These are phyloP conservation scores for Sphenopsis melanotis DNA, from an alignment of 2,797 vertebrate genomes.

Conservation along the genomic window DNA sequence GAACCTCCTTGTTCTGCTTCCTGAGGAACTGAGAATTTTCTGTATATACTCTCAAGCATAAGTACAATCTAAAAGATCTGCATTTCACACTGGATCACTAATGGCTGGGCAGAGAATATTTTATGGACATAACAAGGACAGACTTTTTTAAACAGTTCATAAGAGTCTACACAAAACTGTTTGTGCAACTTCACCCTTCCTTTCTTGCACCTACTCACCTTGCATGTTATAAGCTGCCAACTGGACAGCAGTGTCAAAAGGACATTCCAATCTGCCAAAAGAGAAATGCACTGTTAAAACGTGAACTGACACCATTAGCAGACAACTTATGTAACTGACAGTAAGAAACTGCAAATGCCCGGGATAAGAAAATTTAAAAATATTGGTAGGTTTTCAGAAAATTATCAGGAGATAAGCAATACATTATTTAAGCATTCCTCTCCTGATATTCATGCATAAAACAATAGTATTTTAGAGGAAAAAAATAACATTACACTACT, in stretches of 20 bases:
- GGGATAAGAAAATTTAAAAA: not conserved
- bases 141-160: not conserved
- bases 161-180: not conserved
- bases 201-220: slow-evolving; percentile 74
- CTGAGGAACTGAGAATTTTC: not conserved
- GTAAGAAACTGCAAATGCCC: not conserved
- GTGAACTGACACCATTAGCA: not conserved
- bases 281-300: slow-evolving; percentile 18
- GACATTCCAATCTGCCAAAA: slow-evolving; percentile 86
- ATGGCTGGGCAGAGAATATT: not conserved
- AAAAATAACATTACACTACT: not conserved
- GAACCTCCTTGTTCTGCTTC: not conserved
- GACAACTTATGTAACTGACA: not conserved
- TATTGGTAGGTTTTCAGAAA: not conserved
- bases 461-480: not conserved
- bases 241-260: slow-evolving; percentile 91
- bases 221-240: slow-evolving; percentile 92
- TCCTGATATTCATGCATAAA: not conserved
- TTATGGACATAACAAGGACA: not conserved
- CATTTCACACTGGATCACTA: not conserved
- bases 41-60: not conserved
- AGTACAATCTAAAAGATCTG: not conserved
- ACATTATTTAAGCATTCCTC: not conserved
- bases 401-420: not conserved
- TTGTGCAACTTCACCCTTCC: not conserved